Percentiles rank a stretch among this genome's conserved stretches.
These are phyloP conservation scores for Pelecanoides urinatrix DNA, from an alignment of 2,113 vertebrate genomes.

Conservation along the genomic window DNA sequence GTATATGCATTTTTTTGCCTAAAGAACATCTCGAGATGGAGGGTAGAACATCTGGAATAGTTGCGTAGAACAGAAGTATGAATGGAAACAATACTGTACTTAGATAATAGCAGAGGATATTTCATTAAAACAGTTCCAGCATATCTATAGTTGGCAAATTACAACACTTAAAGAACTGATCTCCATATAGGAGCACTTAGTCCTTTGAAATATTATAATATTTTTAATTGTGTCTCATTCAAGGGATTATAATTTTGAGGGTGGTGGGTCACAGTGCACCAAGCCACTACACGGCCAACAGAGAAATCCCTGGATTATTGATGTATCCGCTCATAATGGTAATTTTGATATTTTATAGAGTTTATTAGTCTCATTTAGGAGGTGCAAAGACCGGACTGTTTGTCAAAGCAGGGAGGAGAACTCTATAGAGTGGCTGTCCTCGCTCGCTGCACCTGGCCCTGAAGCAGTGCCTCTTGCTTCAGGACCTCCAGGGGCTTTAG, in stretches of 20 bases:
- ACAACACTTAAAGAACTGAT: background rate
- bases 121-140: constrained; percentile 30
- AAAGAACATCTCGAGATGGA: background rate
- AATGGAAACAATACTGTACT: constrained; percentile 22
- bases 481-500: background rate
- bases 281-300: background rate
- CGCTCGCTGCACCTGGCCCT: background rate
- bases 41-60: constrained; percentile 37
- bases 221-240: constrained; percentile 57
- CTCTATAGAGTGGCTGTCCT: background rate
- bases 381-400: background rate
- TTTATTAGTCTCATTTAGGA: background rate
- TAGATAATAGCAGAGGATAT: background rate
- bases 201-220: constrained; percentile 53
- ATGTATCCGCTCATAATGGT: background rate
- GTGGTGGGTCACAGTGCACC: background rate
- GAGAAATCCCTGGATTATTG: constrained; percentile 8
- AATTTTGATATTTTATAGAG: constrained; percentile 25
- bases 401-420: background rate
- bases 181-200: constrained; percentile 54
- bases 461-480: background rate
- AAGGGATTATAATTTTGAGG: constrained; percentile 42
- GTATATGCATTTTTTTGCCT: background rate
- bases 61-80: constrained; percentile 18
- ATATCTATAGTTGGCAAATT: constrained; percentile 17